Evolutionary conservation across 2,797 vertebrate genomes (phyloP).

Genomic region (Cynopterus sphinx): DNA sequence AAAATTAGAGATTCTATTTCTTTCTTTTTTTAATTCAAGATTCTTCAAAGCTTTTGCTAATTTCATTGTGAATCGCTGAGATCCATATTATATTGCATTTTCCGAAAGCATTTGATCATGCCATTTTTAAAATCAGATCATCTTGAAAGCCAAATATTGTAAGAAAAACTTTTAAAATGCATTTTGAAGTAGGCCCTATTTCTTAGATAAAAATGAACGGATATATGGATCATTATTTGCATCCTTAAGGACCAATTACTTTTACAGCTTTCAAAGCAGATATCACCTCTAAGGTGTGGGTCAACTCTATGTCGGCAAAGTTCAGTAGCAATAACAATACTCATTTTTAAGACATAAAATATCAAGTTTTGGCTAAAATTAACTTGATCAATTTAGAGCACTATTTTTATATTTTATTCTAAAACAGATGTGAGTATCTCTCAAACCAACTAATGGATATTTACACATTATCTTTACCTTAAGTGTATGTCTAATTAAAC

Average conservation of each 20-base stretch:
- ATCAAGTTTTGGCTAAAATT: neutral
- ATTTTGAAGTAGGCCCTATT: neutral
- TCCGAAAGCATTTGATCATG: neutral
- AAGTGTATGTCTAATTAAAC: neutral
- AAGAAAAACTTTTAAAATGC: neutral
- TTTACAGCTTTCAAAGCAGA: neutral
- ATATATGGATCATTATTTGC: neutral
- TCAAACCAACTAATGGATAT: neutral
- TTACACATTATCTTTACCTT: neutral
- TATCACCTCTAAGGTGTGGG: neutral
- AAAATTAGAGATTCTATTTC: neutral
- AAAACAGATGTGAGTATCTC: neutral
- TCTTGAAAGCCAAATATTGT: neutral
- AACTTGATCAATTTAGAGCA: neutral
- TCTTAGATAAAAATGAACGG: neutral
- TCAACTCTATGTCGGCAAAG: neutral
- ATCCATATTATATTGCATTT: neutral
- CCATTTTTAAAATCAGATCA: neutral
- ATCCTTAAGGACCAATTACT: constrained; percentile 3
- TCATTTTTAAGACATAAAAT: neutral
- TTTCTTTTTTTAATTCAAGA: neutral
- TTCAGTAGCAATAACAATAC: neutral
- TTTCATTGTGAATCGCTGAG: neutral
- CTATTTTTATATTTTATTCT: neutral
- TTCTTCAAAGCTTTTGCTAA: neutral